These are phyloP conservation scores for Crematogaster levior DNA, from an alignment of 2,888 invertebrate genomes.

Conservation along the genomic window DNA sequence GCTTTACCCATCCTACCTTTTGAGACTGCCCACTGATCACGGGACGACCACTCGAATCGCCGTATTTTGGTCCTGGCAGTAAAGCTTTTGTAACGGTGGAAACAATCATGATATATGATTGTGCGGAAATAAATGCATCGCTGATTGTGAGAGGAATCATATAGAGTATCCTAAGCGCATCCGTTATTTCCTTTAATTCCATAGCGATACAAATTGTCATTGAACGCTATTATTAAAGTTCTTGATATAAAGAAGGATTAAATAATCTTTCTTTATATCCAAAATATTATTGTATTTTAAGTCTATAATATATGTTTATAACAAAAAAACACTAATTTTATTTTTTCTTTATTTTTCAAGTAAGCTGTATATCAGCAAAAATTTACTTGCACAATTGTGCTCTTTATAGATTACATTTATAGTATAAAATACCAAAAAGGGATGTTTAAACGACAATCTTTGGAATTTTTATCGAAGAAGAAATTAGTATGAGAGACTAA, in stretches of 20 bases:
- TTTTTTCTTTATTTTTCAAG: too few relatives aligned
- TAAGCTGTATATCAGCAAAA: neutral
- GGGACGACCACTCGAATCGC: conserved; percentile 47
- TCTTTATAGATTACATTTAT: neutral
- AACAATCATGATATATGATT: conserved; percentile 47
- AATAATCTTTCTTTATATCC: neutral
- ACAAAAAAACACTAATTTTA: neutral
- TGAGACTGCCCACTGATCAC: conserved; percentile 58
- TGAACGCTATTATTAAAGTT: neutral
- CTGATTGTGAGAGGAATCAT: neutral
- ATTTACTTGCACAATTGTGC: neutral
- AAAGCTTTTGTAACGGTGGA: conserved; percentile 36
- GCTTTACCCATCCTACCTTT: conserved; percentile 17
- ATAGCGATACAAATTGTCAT: neutral
- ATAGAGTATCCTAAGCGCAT: neutral
- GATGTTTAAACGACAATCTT: neutral
- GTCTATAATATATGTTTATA: too few relatives aligned
- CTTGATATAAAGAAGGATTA: neutral
- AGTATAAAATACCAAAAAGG: neutral
- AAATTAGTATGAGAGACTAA: too few relatives aligned
- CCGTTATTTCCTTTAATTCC: neutral
- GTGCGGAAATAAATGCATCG: conserved; percentile 28
- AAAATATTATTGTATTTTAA: neutral
- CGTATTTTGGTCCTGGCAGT: conserved; percentile 17
- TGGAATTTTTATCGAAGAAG: neutral